Base-by-base conservation (phyloP, 1,140 invertebrate species). In the Drosophila funebris region DNA sequence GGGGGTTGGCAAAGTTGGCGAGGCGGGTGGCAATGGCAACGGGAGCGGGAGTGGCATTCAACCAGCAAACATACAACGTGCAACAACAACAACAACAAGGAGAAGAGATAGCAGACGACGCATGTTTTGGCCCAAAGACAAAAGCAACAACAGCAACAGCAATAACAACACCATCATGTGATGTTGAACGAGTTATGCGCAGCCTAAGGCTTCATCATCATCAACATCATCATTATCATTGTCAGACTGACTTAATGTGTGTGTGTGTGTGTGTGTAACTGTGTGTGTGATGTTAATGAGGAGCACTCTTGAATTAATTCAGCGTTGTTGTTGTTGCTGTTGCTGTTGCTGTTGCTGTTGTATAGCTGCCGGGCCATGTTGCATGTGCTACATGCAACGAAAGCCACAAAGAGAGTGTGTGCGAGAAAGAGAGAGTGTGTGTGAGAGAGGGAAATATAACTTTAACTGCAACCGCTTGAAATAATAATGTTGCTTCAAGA, bases 201-300 rank as follows among this genome's bases (percentile, higher is more conserved):
- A 24, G 60, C 67, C 46, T 4, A 48, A 36, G 63, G 73, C 73
- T 48, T 52, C 60, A 37, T 50, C 41, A 22, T 50, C 50, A 61
- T 41, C 68, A 53, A 36, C 48, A 64, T 53, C 67, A 29, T 48
- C 31, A 63, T 37, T 22, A 63, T 53, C 48, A 8, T 36, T 18
- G 27, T 50, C 46, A 31, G 27, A 11, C 3, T n/a, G 29, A 4
- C 8, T 5, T 13, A 31, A 14, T 22, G 16, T 27, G 44, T 29
- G 44, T 48, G 44, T 27, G 44, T 48, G 44, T 27, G n/a, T 27
- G 31, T 53, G 16, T 37, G 5, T 36, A 6, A 33, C 11, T 58
- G 16, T 69, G 48, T 70, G 60, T 70, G 60, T 66, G 68, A 57
- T 71, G 68, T 71, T 71, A 71, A 71, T 71, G 68, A 71, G 68